A percentile compares a stretch with the other conserved stretches of the same genome.
Conservation (phyloP, 2,797 vertebrate species). For the Huso huso region DNA sequence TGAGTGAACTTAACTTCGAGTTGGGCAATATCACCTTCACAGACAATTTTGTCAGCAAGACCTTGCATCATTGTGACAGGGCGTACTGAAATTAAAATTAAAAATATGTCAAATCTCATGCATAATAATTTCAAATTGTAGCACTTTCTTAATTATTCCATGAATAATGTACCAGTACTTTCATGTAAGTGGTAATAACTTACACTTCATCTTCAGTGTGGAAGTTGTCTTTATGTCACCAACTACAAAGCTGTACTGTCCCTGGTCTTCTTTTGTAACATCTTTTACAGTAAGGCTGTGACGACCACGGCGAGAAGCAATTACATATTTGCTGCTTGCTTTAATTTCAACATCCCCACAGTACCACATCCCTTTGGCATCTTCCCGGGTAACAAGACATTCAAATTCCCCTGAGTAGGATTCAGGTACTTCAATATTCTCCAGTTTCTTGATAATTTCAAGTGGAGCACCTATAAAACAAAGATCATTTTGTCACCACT, state of each 20-base stretch:
- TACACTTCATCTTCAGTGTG: constrained; percentile 87
- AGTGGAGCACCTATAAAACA: constrained; percentile 69
- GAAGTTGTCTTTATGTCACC: constrained; percentile 77
- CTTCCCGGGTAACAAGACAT: constrained; percentile 81
- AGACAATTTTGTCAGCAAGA: constrained; percentile 83
- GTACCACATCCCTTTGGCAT: constrained; percentile 87
- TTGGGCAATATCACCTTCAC: constrained; percentile 95
- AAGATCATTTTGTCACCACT: constrained; percentile 2
- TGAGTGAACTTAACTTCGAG: constrained; percentile 91
- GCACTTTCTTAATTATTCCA: no score
- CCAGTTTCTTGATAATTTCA: constrained; percentile 78
- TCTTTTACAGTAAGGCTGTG: constrained; percentile 82
- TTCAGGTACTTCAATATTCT: constrained; percentile 85
- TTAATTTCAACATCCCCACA: constrained; percentile 72
- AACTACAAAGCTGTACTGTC: constrained; percentile 81
- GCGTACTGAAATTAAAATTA: constrained; percentile 59
- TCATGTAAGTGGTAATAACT: constrained; percentile 45
- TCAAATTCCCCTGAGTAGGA: constrained; percentile 86
- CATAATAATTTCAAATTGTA: no score
- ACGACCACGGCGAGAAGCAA: constrained; percentile 82
- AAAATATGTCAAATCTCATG: no score
- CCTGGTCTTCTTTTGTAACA: constrained; percentile 87
- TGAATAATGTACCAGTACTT: constrained; percentile 15
- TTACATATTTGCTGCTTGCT: constrained; percentile 69
- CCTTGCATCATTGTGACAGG: constrained; percentile 88